phyloP scores from a whole-genome alignment of 2,888 invertebrate genomes.

The Charanyca ferruginea region DNA sequence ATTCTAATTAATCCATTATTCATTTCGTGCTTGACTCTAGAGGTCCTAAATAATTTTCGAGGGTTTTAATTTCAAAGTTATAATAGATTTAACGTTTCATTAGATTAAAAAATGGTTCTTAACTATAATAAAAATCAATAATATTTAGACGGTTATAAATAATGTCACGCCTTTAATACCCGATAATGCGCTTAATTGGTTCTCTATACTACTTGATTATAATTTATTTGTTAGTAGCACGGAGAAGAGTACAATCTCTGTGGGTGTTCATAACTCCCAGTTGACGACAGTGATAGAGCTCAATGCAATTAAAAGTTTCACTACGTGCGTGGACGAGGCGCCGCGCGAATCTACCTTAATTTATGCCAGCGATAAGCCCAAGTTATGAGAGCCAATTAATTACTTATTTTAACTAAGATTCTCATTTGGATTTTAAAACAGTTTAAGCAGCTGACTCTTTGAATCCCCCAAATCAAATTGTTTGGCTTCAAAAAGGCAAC shows the following conservation, averaged over 20 bases:
- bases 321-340: constrained; percentile 90
- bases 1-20: constrained; percentile 78
- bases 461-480: constrained; percentile 26
- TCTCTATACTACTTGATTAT: constrained; percentile 37
- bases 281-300: constrained; percentile 89
- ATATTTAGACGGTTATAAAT: constrained; percentile 56
- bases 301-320: constrained; percentile 91
- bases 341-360: constrained; percentile 86
- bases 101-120: constrained; percentile 37
- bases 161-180: constrained; percentile 36
- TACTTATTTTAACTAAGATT: constrained; percentile 86
- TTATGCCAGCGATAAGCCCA: constrained; percentile 88
- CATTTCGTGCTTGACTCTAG: constrained; percentile 68
- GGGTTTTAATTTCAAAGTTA: constrained; percentile 63
- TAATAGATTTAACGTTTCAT: constrained; percentile 57
- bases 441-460: constrained; percentile 25
- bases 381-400: constrained; percentile 89
- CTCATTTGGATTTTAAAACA: constrained; percentile 71
- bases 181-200: constrained; percentile 47
- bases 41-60: constrained; percentile 66
- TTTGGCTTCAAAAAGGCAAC: constrained; percentile 1
- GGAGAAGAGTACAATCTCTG: constrained; percentile 74
- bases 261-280: constrained; percentile 84
- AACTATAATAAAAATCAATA: constrained; percentile 45
- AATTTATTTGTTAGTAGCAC: constrained; percentile 51